Percentiles rank a stretch among this genome's conserved stretches.
Conservation (phyloP, 2,888 invertebrate species). For the Eupithecia tripunctaria region DNA sequence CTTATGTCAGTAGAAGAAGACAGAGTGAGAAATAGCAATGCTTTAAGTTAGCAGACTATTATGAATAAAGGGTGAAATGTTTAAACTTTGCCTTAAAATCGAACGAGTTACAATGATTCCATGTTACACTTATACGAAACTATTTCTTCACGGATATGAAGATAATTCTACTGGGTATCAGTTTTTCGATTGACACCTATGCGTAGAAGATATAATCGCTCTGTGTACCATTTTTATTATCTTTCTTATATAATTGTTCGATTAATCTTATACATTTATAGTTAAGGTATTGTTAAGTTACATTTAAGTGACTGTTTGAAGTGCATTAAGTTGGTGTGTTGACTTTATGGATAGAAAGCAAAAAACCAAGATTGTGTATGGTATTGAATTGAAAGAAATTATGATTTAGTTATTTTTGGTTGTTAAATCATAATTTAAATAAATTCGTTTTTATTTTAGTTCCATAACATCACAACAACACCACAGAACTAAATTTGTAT, state of each 20-base stretch:
- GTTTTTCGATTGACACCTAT: slow-evolving; percentile 49
- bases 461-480: background rate
- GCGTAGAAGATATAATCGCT: slow-evolving; percentile 51
- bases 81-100: slow-evolving; percentile 4
- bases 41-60: no score
- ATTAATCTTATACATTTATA: slow-evolving; percentile 50
- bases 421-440: background rate
- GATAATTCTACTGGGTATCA: slow-evolving; percentile 49
- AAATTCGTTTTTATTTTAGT: background rate
- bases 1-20: no score
- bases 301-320: slow-evolving; percentile 69
- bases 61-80: no score
- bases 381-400: background rate
- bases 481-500: background rate
- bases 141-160: background rate
- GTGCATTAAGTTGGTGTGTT: slow-evolving; percentile 28
- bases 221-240: slow-evolving; percentile 51
- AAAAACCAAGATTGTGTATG: background rate
- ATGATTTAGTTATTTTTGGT: background rate
- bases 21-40: no score
- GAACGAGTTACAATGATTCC: slow-evolving; percentile 30
- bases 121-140: background rate
- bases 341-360: background rate
- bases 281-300: slow-evolving; percentile 72
- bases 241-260: slow-evolving; percentile 51